Evolutionary conservation across 2,797 vertebrate genomes (phyloP), one percentile per base, ranked within the genome.

Genomic region (Lutjanus argentimaculatus): DNA sequence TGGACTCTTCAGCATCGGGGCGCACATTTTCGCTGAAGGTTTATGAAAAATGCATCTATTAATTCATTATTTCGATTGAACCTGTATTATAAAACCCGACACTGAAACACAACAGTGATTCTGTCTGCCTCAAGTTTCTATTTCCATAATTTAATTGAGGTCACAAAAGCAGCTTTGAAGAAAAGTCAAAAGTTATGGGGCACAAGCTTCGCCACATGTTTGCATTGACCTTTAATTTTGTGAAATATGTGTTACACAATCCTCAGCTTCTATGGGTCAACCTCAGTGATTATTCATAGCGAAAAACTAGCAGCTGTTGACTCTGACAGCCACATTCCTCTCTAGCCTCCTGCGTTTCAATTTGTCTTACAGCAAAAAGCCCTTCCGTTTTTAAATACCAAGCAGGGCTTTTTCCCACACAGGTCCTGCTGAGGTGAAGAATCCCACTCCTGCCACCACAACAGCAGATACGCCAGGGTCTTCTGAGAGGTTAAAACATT

Each of bases 61-160:
- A 92, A 93, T 94, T 94, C 79, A 92, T 94, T 94, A 94, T 94
- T 95, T 95, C 86, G 90, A 95, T 94, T 93, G 92, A 94, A 95
- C 92, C 91, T 90, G 93, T 88, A 92, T 94, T 94, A 93, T 93
- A 91, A 95, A 94, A 87, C 74, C 89, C 77, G 75, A 91, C 89
- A 65, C 89, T 67, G 88, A 90, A 94, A 93, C 92, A 94, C 93
- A 93, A 92, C 88, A 90, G 90, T 89, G 85, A 91, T 90, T 91
- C 85, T 85, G 89, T 92, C 90, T 83, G 89, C 88, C 89, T 92
- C 93, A 90, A 94, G 94, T 94, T 95, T 95, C 90, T 91, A 94
- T 96, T 94, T 95, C 94, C 94, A 95, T 95, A 96, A 95, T 95
- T 94, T 93, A 95, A 95, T 94, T 94, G 91, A 94, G 94, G 94